phyloP scores from a whole-genome alignment of 2,797 vertebrate species.

The Brachyalestes nurse region DNA sequence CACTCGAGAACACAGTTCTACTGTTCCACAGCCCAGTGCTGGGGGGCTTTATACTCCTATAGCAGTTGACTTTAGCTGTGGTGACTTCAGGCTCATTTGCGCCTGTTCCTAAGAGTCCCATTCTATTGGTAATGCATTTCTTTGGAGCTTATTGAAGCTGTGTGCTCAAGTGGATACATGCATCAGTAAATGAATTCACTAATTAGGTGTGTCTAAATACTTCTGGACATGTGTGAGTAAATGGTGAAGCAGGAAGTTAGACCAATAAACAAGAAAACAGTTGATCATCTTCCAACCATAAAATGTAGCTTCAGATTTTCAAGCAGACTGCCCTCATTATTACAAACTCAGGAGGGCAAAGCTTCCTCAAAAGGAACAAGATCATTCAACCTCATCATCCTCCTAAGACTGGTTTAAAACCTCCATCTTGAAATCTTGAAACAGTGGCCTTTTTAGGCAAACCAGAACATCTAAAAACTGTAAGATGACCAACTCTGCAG shows the following conservation, averaged over 20 bases:
- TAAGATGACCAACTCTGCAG: slow-evolving; percentile 40
- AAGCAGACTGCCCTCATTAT: not conserved
- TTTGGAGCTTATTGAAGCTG: too few relatives aligned
- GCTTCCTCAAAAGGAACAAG: not conserved
- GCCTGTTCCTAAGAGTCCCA: too few relatives aligned
- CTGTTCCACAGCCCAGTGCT: not conserved
- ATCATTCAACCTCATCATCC: not conserved
- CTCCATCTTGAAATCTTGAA: not conserved
- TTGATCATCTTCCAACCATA: not conserved
- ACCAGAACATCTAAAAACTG: slow-evolving; percentile 24
- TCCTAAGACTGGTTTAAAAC: slow-evolving; percentile 12
- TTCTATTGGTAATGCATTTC: too few relatives aligned
- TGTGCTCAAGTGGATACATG: too few relatives aligned
- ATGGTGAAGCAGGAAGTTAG: too few relatives aligned
- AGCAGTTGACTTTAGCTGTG: too few relatives aligned
- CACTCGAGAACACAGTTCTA: not conserved
- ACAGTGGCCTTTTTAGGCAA: not conserved
- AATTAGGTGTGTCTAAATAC: not conserved
- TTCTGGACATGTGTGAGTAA: not conserved
- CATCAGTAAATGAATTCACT: not conserved
- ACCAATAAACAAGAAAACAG: not conserved
- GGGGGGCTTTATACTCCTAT: too few relatives aligned
- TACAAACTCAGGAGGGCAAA: slow-evolving; percentile 3
- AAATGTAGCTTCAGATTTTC: not conserved
- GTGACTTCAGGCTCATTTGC: too few relatives aligned